Evolutionary conservation across 35 echinoderm and acorn worm genomes (phyloP), one percentile per base, ranked within the genome.

Genomic region (Ophioderma brevispina): DNA sequence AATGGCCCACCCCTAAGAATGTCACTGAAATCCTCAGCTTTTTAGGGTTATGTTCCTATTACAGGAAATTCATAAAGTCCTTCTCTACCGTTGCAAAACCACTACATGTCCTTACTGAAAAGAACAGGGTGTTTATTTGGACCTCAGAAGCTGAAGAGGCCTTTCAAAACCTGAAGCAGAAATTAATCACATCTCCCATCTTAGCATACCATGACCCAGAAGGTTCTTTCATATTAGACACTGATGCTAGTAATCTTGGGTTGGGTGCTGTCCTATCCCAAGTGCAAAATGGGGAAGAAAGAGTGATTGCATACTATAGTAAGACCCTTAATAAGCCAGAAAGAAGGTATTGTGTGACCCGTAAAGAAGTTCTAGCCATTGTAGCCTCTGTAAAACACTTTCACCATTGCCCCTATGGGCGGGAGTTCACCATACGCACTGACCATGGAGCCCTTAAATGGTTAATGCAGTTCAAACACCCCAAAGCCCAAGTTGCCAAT

Each of bases 311-410:
- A 32, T 93, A 93, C 32, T 86, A 64, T 31, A 95, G 89, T 55
- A 88, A 82, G 38, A 79, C 85, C 18, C 75, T 92, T 0, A 83
- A 50, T 23, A 92, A 89, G 42, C 33, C 94, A 0, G 89, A 95
- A 76, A 32, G 89, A 5, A 88, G 75, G 25, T 95, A 95, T 80
- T 88, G 94, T 42, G 94, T 95, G 0, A 92, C 94, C 11, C 13
- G 94, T 0, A 88, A 85, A 39, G 94, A 96, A 76, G 76, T 89
- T 0, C 39, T 94, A 32, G 92, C 87, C 18, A 70, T 94, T 25
- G 92, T 93, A 17, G 30, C 33, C 18, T 76, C 56, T 25, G 38
- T 89, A 0, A 93, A 93, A 42, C 79, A 93, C 38, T 96, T 90
- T 84, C 75, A 83, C 1, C 94, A 96, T 63, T 89, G 89, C 80